Conservation (phyloP, 2,888 invertebrate species). For the Machimus rusticus region DNA sequence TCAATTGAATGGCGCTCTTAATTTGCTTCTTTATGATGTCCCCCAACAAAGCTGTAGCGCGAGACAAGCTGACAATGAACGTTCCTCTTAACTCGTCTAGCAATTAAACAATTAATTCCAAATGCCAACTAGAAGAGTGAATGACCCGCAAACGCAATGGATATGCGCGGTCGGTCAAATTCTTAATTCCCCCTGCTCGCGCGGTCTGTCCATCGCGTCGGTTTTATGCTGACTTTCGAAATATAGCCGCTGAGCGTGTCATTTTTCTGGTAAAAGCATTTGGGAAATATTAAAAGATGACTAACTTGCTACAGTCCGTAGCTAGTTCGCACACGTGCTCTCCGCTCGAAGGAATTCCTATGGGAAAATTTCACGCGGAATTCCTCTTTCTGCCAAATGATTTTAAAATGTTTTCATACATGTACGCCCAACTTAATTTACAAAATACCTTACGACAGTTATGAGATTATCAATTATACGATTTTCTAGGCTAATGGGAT, state of each 20-base stretch:
- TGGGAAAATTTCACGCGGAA: background rate
- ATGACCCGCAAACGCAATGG: constrained; percentile 19
- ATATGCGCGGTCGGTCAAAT: constrained; percentile 4
- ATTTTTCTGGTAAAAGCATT: background rate
- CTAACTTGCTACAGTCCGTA: background rate
- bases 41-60: background rate
- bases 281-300: background rate
- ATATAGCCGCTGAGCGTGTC: background rate
- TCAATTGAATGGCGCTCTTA: constrained; percentile 30
- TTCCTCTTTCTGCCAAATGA: background rate
- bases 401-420: background rate
- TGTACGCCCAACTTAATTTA: background rate
- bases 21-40: background rate
- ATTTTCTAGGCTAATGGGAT: background rate
- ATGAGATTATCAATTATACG: background rate
- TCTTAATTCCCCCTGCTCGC: background rate
- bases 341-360: background rate
- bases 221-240: background rate
- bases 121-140: constrained; percentile 16
- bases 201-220: background rate
- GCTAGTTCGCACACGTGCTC: background rate
- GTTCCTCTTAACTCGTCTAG: constrained; percentile 9
- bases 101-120: constrained; percentile 26
- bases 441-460: background rate
- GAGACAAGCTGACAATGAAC: background rate